phyloP scores from a whole-genome alignment of 2,888 invertebrate species.

The Plagiodera versicolora region DNA sequence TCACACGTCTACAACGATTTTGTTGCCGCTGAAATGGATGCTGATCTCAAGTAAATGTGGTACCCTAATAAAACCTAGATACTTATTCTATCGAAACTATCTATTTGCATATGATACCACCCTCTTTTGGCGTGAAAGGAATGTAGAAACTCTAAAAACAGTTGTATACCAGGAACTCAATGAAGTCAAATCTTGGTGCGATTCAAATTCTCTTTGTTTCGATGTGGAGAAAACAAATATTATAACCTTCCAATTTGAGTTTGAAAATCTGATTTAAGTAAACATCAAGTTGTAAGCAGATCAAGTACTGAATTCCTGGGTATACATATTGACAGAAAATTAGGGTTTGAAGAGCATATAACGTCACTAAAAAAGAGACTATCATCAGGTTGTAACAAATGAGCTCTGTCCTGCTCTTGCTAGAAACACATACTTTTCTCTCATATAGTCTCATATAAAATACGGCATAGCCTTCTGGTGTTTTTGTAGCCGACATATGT shows the following conservation, averaged over 20 bases:
- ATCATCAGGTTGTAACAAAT: not conserved
- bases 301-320: slow-evolving; percentile 6
- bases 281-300: slow-evolving; percentile 3
- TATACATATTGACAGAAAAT: slow-evolving; percentile 5
- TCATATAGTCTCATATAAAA: slow-evolving; percentile 1
- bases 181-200: slow-evolving; percentile 5
- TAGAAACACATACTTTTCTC: not conserved
- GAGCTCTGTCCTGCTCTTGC: not conserved
- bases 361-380: not conserved
- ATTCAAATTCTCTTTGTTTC: not conserved
- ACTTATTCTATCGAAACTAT: too few relatives aligned
- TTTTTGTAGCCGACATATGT: not conserved
- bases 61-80: too few relatives aligned
- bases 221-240: slow-evolving; percentile 3
- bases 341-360: slow-evolving; percentile 6
- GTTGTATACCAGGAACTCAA: slow-evolving; percentile 4
- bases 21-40: too few relatives aligned
- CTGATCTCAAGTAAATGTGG: too few relatives aligned
- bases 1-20: too few relatives aligned
- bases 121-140: not conserved
- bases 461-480: not conserved
- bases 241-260: not conserved
- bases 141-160: slow-evolving; percentile 6
- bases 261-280: slow-evolving; percentile 1
- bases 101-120: not conserved